Percentiles rank a stretch among this genome's conserved stretches.
Conservation (phyloP, 2,888 invertebrate genomes). For the Dexiosoma caninum region DNA sequence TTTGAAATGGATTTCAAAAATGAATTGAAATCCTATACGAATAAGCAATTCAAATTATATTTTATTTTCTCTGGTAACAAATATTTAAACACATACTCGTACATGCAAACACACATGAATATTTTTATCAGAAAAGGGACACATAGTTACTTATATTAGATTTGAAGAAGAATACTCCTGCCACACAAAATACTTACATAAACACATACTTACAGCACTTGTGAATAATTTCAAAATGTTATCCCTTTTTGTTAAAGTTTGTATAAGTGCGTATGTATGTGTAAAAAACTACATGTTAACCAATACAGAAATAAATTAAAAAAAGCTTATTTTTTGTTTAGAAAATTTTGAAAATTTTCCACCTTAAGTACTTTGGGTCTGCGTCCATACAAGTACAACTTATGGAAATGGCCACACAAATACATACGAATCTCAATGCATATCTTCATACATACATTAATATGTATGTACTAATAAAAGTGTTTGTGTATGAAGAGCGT, state of each 20-base stretch:
- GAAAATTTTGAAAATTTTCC: slow-evolving; percentile 54
- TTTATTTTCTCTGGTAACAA: slow-evolving; percentile 65
- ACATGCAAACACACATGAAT: slow-evolving; percentile 9
- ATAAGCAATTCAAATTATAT: slow-evolving; percentile 69
- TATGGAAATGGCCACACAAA: neutral
- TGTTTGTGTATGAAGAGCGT: neutral
- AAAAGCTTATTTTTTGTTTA: slow-evolving; percentile 29
- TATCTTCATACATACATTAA: neutral
- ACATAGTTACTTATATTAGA: slow-evolving; percentile 22
- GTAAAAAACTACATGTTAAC: slow-evolving; percentile 38
- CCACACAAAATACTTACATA: slow-evolving; percentile 40
- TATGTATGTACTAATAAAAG: neutral
- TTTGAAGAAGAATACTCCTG: neutral
- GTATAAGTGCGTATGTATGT: slow-evolving; percentile 42
- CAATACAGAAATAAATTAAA: slow-evolving; percentile 32
- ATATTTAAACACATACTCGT: slow-evolving; percentile 24
- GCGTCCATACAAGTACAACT: slow-evolving; percentile 40
- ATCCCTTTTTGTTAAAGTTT: slow-evolving; percentile 47
- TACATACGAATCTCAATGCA: too few species aligned
- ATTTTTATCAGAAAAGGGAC: slow-evolving; percentile 22
- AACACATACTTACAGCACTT: slow-evolving; percentile 70
- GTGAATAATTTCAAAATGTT: slow-evolving; percentile 72
- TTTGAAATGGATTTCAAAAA: slow-evolving; percentile 75
- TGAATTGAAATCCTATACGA: slow-evolving; percentile 73
- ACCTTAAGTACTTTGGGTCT: slow-evolving; percentile 62